phyloP scores from a whole-genome alignment of 1,140 invertebrate genomes.

The Drosophila yakuba region DNA sequence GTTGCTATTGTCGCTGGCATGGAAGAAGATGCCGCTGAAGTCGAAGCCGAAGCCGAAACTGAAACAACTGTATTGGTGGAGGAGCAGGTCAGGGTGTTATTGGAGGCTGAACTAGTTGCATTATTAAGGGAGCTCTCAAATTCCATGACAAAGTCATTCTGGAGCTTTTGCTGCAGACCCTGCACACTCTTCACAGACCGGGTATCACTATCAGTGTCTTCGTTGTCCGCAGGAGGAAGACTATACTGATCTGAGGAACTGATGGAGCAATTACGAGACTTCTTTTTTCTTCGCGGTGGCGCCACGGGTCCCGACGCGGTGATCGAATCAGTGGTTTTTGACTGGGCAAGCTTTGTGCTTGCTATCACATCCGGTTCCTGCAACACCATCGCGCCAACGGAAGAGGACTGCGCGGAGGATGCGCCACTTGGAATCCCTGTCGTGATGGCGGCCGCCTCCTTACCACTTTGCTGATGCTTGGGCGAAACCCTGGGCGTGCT shows the following conservation, averaged over 20 bases:
- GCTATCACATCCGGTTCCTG: constrained; percentile 97
- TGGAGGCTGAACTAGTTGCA: constrained; percentile 56
- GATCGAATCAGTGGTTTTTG: constrained; percentile 84
- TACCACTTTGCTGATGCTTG: constrained; percentile 45
- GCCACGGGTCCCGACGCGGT: constrained; percentile 88
- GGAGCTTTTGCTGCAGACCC: constrained; percentile 77
- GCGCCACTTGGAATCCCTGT: constrained; percentile 1
- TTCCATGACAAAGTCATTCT: constrained; percentile 76
- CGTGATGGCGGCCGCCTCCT: neutral
- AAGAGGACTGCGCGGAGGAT: neutral
- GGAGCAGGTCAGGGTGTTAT: constrained; percentile 59
- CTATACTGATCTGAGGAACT: constrained; percentile 84
- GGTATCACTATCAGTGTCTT: constrained; percentile 80
- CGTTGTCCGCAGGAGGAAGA: constrained; percentile 60
- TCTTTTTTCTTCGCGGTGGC: constrained; percentile 93
- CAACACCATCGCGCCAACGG: constrained; percentile 82
- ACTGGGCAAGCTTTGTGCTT: constrained; percentile 91
- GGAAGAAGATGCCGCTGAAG: constrained; percentile 80
- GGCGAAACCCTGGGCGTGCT: constrained; percentile 42
- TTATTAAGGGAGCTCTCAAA: constrained; percentile 77
- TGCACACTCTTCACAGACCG: constrained; percentile 81
- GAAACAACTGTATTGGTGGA: constrained; percentile 77
- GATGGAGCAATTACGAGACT: constrained; percentile 86
- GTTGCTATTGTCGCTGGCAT: constrained; percentile 84
- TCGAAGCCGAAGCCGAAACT: constrained; percentile 63